A percentile compares a stretch with the other conserved stretches of the same genome.
These are phyloP conservation scores for Dione vanillae DNA, from an alignment of 2,888 invertebrate species.

Conservation along the genomic window DNA sequence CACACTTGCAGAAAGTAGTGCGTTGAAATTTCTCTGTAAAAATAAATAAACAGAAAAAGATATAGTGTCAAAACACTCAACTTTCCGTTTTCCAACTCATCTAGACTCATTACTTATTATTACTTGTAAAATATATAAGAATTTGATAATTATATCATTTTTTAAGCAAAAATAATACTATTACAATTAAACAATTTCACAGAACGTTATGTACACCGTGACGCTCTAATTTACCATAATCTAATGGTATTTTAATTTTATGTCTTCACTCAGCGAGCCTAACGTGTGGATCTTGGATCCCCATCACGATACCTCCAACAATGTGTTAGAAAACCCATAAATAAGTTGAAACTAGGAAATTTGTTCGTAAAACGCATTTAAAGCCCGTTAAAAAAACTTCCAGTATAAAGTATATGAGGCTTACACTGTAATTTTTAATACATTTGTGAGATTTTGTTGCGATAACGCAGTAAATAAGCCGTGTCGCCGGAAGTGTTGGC, in stretches of 20 bases:
- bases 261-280: slow-evolving; percentile 5
- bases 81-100: too few relatives aligned
- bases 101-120: too few relatives aligned
- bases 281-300: slow-evolving; percentile 2
- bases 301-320: background rate
- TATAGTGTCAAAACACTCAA: too few relatives aligned
- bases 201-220: background rate
- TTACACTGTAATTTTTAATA: slow-evolving; percentile 35
- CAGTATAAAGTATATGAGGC: background rate
- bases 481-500: slow-evolving; percentile 29
- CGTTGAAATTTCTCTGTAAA: too few relatives aligned
- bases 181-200: background rate
- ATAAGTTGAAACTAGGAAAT: slow-evolving; percentile 14
- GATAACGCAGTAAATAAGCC: slow-evolving; percentile 40
- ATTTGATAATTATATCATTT: too few relatives aligned
- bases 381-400: slow-evolving; percentile 23
- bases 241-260: slow-evolving; percentile 15
- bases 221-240: background rate
- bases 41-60: too few relatives aligned
- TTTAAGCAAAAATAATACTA: background rate
- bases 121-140: too few relatives aligned
- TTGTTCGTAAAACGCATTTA: slow-evolving; percentile 14
- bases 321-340: slow-evolving; percentile 24
- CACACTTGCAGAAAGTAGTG: too few relatives aligned
- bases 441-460: slow-evolving; percentile 37